Evolutionary conservation across 1,140 invertebrate genomes (phyloP), one percentile per base, ranked within the genome.

Genomic region (Asbolus verrucosus): DNA sequence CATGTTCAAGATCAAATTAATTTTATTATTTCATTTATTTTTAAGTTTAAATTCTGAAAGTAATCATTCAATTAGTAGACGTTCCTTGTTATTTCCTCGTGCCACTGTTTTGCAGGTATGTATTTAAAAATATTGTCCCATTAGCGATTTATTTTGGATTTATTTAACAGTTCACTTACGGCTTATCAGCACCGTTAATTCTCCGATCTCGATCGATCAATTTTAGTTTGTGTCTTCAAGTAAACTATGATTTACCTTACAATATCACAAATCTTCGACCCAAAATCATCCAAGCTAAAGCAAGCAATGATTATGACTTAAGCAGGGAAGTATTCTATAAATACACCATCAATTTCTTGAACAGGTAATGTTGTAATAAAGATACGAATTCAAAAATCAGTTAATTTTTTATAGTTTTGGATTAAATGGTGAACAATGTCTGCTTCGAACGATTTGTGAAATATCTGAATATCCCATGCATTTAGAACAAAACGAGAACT

Each of bases 321-420:
- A 67, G 70, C 11, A 70, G 75, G 33, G 59, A 69, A 6, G 72
- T 27, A 11, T 72, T 78, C 36, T 78, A 78, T 41, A 67, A 74
- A 41, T 77, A 77, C 27, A 59, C 77, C 15, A 69, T 74, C 4
- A 46, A 69, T 13, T 36, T 75, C 9, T 33, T 78, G 19, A 61
- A 78, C 8, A 72, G 68, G 77, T 78, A 74, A n/a, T 38, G 19
- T 31, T 33, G 3, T 65, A 2, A 14, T 33, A 31, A n/a, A n/a
- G n/a, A n/a, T n/a, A n/a, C n/a, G n/a, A n/a, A n/a, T n/a, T n/a
- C n/a, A n/a, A n/a, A n/a, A n/a, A n/a, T n/a, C n/a, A n/a, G n/a
- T n/a, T n/a, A 18, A 9, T 69, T 60, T 5, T n/a, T 38, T 73
- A 36, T 18, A 75, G 71, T 62, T 65, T 73, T 60, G 68, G 73